These are phyloP conservation scores for Blastobasis lacticolella DNA, from an alignment of 2,888 invertebrate species.

Conservation along the genomic window DNA sequence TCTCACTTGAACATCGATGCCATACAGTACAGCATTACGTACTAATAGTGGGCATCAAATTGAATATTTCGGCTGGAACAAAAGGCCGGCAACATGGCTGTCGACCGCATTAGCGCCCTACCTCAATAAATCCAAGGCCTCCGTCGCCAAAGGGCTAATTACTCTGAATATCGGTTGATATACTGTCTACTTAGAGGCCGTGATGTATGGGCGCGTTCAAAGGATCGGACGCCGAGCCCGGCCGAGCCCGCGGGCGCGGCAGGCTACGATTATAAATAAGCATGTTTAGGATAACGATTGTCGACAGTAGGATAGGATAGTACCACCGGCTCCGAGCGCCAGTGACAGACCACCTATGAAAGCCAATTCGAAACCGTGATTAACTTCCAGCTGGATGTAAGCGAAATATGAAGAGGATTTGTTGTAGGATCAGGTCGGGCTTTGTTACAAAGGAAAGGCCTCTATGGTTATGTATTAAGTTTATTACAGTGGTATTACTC, in stretches of 20 bases:
- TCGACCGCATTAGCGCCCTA: conserved; percentile 68
- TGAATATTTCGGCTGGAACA: conserved; percentile 62
- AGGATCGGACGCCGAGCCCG: conserved; percentile 59
- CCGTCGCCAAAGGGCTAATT: conserved; percentile 72
- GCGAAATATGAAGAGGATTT: too few relatives aligned
- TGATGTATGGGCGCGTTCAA: conserved; percentile 68
- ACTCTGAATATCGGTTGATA: conserved; percentile 67
- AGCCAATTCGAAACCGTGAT: too few relatives aligned
- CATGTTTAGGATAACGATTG: conserved; percentile 64
- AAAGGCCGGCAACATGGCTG: conserved; percentile 68
- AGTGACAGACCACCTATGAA: too few relatives aligned
- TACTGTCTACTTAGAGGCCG: conserved; percentile 70
- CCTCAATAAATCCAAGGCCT: conserved; percentile 68
- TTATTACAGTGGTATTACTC: too few relatives aligned
- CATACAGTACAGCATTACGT: too few relatives aligned
- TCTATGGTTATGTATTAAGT: too few relatives aligned
- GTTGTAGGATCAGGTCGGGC: too few relatives aligned
- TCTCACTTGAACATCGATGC: too few relatives aligned
- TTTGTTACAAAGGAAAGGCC: too few relatives aligned
- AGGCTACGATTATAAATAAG: conserved; percentile 63
- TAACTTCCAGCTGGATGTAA: too few relatives aligned
- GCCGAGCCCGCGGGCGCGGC: conserved; percentile 41
- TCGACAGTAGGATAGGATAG: conserved; percentile 29
- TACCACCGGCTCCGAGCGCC: too few relatives aligned
- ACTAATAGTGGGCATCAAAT: conserved; percentile 36